Evolutionary conservation across 2,113 vertebrate genomes (phyloP).

Genomic region (Leucopternis melanops): DNA sequence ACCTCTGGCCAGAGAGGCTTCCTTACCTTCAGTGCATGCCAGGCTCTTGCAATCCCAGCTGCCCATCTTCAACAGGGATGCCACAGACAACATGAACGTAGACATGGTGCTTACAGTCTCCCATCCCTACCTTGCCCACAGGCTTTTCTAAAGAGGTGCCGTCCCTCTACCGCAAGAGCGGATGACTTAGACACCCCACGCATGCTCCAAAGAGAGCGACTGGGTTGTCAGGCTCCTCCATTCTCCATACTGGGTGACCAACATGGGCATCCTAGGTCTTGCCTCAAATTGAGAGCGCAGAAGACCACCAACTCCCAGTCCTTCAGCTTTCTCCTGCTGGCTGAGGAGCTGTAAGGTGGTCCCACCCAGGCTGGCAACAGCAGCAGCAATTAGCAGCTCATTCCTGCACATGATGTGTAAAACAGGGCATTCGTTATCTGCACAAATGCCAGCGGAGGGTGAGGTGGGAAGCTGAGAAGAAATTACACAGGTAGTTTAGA

Average conservation of each 20-base stretch:
- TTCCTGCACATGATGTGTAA: slow-evolving; percentile 15
- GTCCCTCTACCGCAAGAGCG: background rate
- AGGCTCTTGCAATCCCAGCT: background rate
- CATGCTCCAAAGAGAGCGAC: fast-evolving
- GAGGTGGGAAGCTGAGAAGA: background rate
- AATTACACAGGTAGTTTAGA: slow-evolving; percentile 28
- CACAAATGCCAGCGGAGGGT: background rate
- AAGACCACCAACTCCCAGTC: background rate
- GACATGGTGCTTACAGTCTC: background rate
- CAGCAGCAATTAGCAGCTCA: slow-evolving; percentile 25
- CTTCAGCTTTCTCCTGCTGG: background rate
- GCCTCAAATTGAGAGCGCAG: fast-evolving
- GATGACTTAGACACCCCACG: background rate
- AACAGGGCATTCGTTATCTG: background rate
- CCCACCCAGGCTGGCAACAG: background rate
- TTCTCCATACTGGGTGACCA: background rate
- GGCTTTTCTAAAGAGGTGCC: background rate
- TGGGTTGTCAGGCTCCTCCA: fast-evolving
- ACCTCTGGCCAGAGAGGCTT: background rate
- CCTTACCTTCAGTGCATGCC: background rate
- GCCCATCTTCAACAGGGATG: too few relatives aligned
- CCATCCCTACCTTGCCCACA: fast-evolving
- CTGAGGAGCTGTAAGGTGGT: background rate
- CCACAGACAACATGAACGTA: fast-evolving
- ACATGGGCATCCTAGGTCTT: fast-evolving